Evolutionary conservation across 1,140 invertebrate genomes (phyloP).

Genomic region (Aphis gossypii): DNA sequence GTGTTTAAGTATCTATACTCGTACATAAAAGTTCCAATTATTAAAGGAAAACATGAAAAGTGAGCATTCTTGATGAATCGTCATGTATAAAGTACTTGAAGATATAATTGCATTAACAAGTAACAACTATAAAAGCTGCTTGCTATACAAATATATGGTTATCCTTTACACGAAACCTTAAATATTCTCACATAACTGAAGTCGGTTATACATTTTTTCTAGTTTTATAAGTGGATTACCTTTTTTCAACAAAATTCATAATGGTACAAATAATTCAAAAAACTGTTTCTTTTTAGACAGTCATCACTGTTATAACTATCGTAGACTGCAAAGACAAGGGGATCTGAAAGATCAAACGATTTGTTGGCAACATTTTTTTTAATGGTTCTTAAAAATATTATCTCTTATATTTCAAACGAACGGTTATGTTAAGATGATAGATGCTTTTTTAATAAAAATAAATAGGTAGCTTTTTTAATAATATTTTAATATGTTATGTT

Average conservation of each 20-base stretch:
- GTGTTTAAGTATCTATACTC: no score
- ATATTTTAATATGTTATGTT: conserved; percentile 3
- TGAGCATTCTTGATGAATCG: neutral
- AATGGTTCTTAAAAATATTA: neutral
- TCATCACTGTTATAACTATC: neutral
- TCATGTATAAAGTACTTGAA: no score
- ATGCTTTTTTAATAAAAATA: neutral
- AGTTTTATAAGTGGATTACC: neutral
- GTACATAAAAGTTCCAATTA: neutral
- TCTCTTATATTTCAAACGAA: neutral
- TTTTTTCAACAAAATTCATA: neutral
- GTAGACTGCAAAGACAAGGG: neutral
- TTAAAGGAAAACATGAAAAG: neutral
- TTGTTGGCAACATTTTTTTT: neutral
- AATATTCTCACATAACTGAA: neutral
- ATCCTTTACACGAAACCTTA: neutral
- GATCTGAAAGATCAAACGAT: neutral
- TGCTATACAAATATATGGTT: neutral
- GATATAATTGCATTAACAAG: no score
- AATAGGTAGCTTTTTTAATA: neutral
- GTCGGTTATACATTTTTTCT: neutral
- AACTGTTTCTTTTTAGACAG: neutral
- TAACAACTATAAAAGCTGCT: neutral
- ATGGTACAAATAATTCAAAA: neutral
- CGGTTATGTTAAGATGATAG: neutral